Evolutionary conservation across 2,888 invertebrate genomes (phyloP).

Genomic region (Agrenia bidenticulata): DNA sequence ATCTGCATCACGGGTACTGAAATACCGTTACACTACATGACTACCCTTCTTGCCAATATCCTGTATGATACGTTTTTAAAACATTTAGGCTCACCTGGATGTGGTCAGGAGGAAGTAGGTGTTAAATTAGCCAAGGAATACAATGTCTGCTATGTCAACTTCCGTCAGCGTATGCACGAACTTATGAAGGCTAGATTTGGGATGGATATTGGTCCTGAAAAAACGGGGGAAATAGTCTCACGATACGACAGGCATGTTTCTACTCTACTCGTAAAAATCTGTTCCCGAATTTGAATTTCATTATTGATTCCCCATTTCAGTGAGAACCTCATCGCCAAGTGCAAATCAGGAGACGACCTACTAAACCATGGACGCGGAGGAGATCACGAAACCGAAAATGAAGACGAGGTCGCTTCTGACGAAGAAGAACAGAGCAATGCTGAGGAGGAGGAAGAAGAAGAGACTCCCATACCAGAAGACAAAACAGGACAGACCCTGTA

Average conservation of each 20-base stretch:
- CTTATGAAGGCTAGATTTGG: constrained; percentile 37
- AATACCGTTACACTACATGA: no score
- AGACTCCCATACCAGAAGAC: background rate
- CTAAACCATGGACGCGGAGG: background rate
- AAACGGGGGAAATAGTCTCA: constrained; percentile 23
- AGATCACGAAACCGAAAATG: background rate
- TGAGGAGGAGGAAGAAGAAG: constrained; percentile 11
- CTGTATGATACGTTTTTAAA: background rate
- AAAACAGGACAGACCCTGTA: constrained; percentile 1
- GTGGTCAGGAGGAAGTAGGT: constrained; percentile 42
- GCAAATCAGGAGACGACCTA: constrained; percentile 21
- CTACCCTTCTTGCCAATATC: no score
- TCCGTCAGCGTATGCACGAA: constrained; percentile 46
- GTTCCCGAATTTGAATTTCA: no score
- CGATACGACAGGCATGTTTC: background rate
- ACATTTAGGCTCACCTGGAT: constrained; percentile 34
- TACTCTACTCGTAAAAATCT: no score
- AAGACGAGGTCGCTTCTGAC: background rate
- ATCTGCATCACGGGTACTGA: constrained; percentile 43
- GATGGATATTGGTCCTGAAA: constrained; percentile 37
- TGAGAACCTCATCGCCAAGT: constrained; percentile 7
- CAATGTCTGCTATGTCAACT: constrained; percentile 42
- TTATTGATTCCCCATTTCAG: no score
- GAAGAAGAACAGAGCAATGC: constrained; percentile 10
- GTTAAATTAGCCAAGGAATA: constrained; percentile 31